A percentile compares a stretch with the other conserved stretches of the same genome.
phyloP scores from a whole-genome alignment of 2,888 invertebrate genomes.

The Nysson spinosus region DNA sequence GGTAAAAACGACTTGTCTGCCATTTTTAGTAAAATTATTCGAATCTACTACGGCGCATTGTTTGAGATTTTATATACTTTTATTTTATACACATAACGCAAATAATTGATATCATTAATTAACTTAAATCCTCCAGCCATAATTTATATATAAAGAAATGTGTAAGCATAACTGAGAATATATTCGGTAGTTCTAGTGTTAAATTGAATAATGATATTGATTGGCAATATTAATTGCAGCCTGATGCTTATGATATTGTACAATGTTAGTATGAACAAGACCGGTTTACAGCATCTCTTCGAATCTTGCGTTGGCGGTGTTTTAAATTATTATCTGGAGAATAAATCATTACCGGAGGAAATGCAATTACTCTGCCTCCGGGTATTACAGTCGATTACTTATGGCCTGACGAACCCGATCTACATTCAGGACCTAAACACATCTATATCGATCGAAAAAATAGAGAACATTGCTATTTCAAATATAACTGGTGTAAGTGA shows the following conservation, averaged over 20 bases:
- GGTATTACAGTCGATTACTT: constrained; percentile 65
- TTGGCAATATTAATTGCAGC: constrained; percentile 61
- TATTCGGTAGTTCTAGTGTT: too few species aligned
- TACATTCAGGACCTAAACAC: constrained; percentile 50
- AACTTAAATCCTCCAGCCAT: too few species aligned
- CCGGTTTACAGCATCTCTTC: constrained; percentile 66
- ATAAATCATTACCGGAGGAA: constrained; percentile 51
- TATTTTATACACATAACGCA: too few species aligned
- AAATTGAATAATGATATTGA: too few species aligned
- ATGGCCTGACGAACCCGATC: constrained; percentile 52
- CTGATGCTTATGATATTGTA: constrained; percentile 73
- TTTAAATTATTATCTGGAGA: constrained; percentile 56
- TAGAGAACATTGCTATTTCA: constrained; percentile 50
- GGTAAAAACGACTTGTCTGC: too few species aligned
- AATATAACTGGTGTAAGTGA: constrained; percentile 41
- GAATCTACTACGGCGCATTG: too few species aligned
- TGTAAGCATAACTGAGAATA: too few species aligned
- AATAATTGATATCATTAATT: too few species aligned
- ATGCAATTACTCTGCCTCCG: constrained; percentile 59
- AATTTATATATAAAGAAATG: too few species aligned
- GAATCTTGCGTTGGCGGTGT: constrained; percentile 58
- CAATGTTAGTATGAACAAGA: constrained; percentile 74
- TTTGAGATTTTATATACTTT: too few species aligned
- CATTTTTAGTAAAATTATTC: too few species aligned
- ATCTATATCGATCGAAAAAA: constrained; percentile 54